Conservation (phyloP, 2,888 invertebrate species). For the Coremacera marginata region DNA sequence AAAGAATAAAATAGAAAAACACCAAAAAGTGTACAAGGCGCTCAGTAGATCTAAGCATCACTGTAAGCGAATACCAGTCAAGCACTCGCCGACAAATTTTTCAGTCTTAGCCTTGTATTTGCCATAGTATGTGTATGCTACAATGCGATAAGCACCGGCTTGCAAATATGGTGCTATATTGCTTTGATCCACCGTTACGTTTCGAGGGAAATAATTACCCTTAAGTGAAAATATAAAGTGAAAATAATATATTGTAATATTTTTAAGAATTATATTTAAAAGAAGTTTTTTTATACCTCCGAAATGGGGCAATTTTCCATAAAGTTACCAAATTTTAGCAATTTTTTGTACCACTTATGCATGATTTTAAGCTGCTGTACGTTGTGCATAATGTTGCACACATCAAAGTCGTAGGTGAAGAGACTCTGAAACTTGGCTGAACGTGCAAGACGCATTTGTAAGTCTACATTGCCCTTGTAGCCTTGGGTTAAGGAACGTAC, state of each 20-base stretch:
- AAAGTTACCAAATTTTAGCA: slow-evolving; percentile 52
- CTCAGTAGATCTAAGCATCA: too few species aligned
- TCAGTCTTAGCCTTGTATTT: too few species aligned
- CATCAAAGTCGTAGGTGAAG: slow-evolving; percentile 18
- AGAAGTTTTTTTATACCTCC: neutral
- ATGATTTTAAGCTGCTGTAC: slow-evolving; percentile 40
- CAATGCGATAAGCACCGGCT: neutral
- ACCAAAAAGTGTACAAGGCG: too few species aligned
- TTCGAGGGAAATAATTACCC: neutral
- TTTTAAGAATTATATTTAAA: too few species aligned
- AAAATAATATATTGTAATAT: too few species aligned
- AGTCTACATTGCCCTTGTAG: neutral
- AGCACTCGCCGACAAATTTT: too few species aligned
- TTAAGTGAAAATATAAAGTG: neutral
- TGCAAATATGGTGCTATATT: neutral
- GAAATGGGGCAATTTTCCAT: slow-evolving; percentile 54
- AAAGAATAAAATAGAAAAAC: too few species aligned
- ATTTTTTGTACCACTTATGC: slow-evolving; percentile 53
- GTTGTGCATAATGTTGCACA: slow-evolving; percentile 4
- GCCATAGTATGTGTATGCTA: neutral
- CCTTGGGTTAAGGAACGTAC: neutral
- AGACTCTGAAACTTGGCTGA: slow-evolving; percentile 4
- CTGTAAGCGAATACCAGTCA: too few species aligned
- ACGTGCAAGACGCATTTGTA: neutral
- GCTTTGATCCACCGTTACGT: neutral